A percentile compares a stretch with the other conserved stretches of the same genome.
Conservation (phyloP, 2,888 invertebrate species). For the Metacarcinus magister region DNA sequence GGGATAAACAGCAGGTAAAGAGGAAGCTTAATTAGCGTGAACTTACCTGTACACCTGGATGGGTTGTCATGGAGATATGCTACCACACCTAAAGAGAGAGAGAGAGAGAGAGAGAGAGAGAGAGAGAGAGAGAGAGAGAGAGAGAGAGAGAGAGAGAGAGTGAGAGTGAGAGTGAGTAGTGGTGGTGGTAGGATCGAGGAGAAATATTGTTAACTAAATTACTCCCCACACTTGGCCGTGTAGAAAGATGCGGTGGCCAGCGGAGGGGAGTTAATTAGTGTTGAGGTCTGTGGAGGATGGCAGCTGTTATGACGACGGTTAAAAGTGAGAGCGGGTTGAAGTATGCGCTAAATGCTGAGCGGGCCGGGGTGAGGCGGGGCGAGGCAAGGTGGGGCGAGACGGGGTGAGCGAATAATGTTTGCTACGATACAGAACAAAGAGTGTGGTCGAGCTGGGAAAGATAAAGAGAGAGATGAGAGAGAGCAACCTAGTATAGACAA, state of each 20-base stretch:
- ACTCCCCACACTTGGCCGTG: constrained; percentile 9
- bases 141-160: constrained; percentile 58
- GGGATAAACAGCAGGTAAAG: background rate
- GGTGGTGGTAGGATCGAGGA: background rate
- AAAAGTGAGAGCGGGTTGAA: background rate
- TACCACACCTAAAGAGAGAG: background rate
- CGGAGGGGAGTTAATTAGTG: constrained; percentile 38
- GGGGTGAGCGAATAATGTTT: background rate
- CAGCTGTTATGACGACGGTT: constrained; percentile 32
- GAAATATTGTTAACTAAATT: constrained; percentile 38
- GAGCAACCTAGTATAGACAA: too few species aligned
- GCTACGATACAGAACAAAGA: too few species aligned
- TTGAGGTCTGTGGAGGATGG: constrained; percentile 11
- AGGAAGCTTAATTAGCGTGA: background rate
- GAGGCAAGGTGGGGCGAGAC: background rate
- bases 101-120: constrained; percentile 55
- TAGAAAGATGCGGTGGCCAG: background rate
- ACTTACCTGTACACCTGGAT: background rate
- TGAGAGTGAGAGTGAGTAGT: background rate
- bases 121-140: constrained; percentile 54
- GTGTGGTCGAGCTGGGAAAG: too few species aligned
- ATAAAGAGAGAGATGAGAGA: too few species aligned
- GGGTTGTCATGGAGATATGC: background rate
- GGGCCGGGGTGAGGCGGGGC: background rate
- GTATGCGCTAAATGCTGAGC: background rate